Percentiles rank a stretch among this genome's conserved stretches.
Conservation (phyloP, 2,888 invertebrate species). For the Pardosa pseudoannulata region DNA sequence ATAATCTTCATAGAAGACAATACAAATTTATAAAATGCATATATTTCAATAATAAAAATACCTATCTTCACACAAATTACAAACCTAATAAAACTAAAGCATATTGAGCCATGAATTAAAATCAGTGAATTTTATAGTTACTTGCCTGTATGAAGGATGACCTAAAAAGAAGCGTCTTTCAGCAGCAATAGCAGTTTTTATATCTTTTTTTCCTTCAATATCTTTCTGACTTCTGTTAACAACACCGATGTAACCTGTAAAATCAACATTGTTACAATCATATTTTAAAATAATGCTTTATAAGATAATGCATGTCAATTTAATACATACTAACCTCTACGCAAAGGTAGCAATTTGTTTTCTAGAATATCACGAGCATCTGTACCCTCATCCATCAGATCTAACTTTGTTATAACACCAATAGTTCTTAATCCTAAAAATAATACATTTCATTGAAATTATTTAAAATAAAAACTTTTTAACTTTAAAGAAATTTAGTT, state of each 20-base stretch:
- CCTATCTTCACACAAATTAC: too few relatives aligned
- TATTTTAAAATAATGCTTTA: too few relatives aligned
- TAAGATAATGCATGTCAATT: too few relatives aligned
- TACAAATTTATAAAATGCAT: too few relatives aligned
- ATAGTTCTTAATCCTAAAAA: conserved; percentile 94
- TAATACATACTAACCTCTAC: conserved; percentile 78
- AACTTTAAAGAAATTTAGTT: too few relatives aligned
- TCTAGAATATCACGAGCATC: conserved; percentile 98
- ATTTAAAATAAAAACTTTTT: too few relatives aligned
- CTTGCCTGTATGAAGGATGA: conserved; percentile 92
- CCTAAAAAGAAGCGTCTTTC: conserved; percentile 99
- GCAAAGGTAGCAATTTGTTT: conserved; percentile 94
- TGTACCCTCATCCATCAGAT: conserved; percentile 99
- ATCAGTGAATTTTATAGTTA: too few relatives aligned
- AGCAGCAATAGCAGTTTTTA: conserved; percentile 93
- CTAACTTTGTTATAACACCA: conserved; percentile 98
- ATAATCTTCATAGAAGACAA: too few relatives aligned
- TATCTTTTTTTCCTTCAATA: conserved; percentile 98
- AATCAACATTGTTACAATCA: background rate
- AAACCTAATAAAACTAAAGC: too few relatives aligned
- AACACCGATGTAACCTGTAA: conserved; percentile 96
- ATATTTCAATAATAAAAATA: too few relatives aligned
- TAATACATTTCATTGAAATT: too few relatives aligned
- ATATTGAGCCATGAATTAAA: too few relatives aligned
- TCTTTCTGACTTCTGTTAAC: conserved; percentile 99